Percentiles rank a stretch among this genome's conserved stretches.
Evolutionary conservation across 2,797 vertebrate species (phyloP).

Genomic region (Sebastes melanostomus): DNA sequence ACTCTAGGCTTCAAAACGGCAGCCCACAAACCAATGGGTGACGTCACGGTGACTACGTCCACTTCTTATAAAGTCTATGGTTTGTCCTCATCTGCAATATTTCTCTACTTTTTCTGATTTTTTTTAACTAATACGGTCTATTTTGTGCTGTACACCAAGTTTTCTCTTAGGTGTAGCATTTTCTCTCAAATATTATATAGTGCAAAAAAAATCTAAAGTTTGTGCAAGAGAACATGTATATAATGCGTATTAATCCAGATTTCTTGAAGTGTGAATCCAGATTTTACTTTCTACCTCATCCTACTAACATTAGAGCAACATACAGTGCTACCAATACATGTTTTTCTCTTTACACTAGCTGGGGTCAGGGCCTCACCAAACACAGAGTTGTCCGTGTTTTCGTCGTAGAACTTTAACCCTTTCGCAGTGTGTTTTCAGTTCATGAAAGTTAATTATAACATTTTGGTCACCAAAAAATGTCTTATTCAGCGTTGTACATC

Average conservation of each 20-base stretch:
- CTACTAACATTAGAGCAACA: not conserved
- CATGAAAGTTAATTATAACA: too few species aligned
- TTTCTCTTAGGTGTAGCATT: not conserved
- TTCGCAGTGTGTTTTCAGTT: too few species aligned
- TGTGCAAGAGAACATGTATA: not conserved
- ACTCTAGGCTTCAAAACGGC: too few species aligned
- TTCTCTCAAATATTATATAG: not conserved
- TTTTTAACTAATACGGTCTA: too few species aligned
- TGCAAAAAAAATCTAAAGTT: not conserved
- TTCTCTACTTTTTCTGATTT: not conserved
- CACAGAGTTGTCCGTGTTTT: slow-evolving; percentile 59
- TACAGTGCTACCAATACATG: not conserved
- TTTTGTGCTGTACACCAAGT: rapidly evolving
- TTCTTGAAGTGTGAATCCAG: not conserved
- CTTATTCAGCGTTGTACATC: too few species aligned
- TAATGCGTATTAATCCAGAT: not conserved
- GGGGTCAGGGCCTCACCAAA: slow-evolving; percentile 76
- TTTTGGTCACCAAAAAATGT: too few species aligned
- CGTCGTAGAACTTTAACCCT: too few species aligned
- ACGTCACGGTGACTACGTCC: too few species aligned
- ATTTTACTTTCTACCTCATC: not conserved
- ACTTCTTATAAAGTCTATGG: too few species aligned
- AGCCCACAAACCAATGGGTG: too few species aligned
- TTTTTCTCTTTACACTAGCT: not conserved
- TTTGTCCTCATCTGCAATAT: not conserved